Base-by-base conservation (phyloP, 1,140 invertebrate genomes). In the Penaeus indicus region DNA sequence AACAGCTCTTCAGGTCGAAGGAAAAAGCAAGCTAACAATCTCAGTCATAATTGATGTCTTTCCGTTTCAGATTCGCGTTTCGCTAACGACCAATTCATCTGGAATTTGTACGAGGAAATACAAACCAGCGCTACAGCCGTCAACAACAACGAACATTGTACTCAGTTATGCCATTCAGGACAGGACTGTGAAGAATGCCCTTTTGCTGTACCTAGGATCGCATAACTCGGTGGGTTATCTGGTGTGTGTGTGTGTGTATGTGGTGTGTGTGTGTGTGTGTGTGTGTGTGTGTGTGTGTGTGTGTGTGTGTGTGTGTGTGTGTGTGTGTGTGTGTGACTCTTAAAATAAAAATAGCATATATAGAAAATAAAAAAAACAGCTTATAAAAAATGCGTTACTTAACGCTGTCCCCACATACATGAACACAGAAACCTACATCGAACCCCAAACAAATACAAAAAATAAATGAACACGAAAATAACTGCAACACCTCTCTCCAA, bases 21-120 rank as follows among this genome's bases (percentile, higher is more conserved):
- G 16, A 16, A 1, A 54, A 42, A 8, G 4, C 38, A 42, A 42
- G 38, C 38, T 8, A 42, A 42, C 4, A 42, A 1, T 54, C 16
- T 42, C 10, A 62, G 69, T 61, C 32, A 62, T 64, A 27, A 19
- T 7, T 2, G 13, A 22, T 67, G 54, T 72, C 47, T 22, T 61
- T 61, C 22, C 16, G 80, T 91, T 93, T 64, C 91, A 97, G 96
- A 97, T 98, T 91, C 95, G 96, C 79, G 94, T 98, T 3, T 97
- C 97, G 0, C 90, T 98, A 88, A 95, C 93, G 13, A 92, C 92
- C 79, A 92, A 93, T 47, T 83, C 87, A 25, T 78, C 89, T 54
- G 91, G 91, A 72, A 92, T 93, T 27, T 98, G 97, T 93, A 93
- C 95, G 7, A 94, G 97, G 86, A 95, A 96, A 0, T 98, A 97